Base-by-base conservation (phyloP, 2,888 invertebrate species). In the Halictus ligatus region DNA sequence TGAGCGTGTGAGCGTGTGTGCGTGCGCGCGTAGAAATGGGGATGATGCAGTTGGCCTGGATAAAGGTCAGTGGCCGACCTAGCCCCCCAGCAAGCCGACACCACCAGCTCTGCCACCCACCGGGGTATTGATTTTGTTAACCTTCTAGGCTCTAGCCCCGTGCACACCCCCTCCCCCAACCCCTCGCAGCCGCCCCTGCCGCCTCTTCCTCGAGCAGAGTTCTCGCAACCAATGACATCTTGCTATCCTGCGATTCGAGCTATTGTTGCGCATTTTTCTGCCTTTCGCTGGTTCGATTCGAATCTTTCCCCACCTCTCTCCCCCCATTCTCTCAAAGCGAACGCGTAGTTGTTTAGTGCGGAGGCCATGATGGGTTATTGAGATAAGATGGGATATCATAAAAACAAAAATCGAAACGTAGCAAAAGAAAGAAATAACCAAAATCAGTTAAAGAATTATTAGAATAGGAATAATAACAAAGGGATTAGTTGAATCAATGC, bases 31-130 rank as follows among this genome's bases (percentile, higher is more conserved):
- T 91, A 81, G 89, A 92, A 93, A 94, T 88, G 93, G 92, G 93
- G 93, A 94, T 93, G 93, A 93, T 94, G 93, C 92, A 92, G 94
- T 93, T 94, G 94, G 92, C 94, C 94, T 93, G 93, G 93, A 94
- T 94, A 94, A 92, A 94, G 94, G 94, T 94, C 94, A 94, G 92
- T 94, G 93, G 92, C 94, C 94, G 93, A 94, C 94, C 94, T 94
- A 94, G 93, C 94, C 91, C 92, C 93, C 91, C 89, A 89, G 90
- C 91, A 84, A 84, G 86, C 78, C 89, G 84, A 89, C 67, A 67
- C 78, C 89, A 89, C 85, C 88, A 79, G 85, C 91, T 85, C 87
- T 86, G 78, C 88, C 89, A 90, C 91, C 92, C 92, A 88, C 87
- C 74, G 82, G 90, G 82, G 90, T 93, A 93, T 93, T 93, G 93